Evolutionary conservation across 2,797 vertebrate species (phyloP).

Genomic region (Glyptemys insculpta): DNA sequence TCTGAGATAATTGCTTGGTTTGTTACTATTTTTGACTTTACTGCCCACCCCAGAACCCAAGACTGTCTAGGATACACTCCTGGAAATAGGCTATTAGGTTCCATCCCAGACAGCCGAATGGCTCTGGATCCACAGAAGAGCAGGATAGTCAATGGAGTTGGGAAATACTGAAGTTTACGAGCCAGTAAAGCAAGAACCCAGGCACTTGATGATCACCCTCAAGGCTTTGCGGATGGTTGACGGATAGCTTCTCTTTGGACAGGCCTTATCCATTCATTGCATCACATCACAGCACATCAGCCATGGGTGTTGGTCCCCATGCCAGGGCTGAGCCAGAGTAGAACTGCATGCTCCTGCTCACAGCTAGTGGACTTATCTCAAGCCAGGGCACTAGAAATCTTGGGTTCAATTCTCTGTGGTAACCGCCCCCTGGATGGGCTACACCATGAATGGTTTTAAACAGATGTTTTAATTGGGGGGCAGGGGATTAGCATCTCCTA

Average conservation of each 20-base stretch:
- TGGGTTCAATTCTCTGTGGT: not conserved
- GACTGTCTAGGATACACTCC: constrained; percentile 14
- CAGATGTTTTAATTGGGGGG: fast-evolving
- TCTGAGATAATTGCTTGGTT: not conserved
- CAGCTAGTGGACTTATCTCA: not conserved
- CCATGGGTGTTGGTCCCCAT: not conserved
- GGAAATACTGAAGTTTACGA: constrained; percentile 54
- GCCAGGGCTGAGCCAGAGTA: not conserved
- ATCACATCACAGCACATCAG: not conserved
- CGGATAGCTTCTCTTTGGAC: constrained; percentile 47
- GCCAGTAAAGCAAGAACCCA: constrained; percentile 32
- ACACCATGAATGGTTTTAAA: not conserved
- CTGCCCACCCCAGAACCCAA: constrained; percentile 35
- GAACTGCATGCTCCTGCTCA: not conserved
- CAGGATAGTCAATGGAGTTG: constrained; percentile 53
- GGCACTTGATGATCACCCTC: constrained; percentile 33
- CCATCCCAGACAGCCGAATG: constrained; percentile 65
- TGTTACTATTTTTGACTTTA: constrained; percentile 33
- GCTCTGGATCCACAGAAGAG: constrained; percentile 54
- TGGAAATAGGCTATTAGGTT: no score
- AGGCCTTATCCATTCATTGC: constrained; percentile 49
- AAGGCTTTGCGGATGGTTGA: constrained; percentile 37
- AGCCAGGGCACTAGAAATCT: fast-evolving
- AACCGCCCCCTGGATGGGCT: not conserved
- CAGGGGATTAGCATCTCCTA: not conserved